These are phyloP conservation scores for Remorina albescens DNA, from an alignment of 2,797 vertebrate species.

Conservation along the genomic window DNA sequence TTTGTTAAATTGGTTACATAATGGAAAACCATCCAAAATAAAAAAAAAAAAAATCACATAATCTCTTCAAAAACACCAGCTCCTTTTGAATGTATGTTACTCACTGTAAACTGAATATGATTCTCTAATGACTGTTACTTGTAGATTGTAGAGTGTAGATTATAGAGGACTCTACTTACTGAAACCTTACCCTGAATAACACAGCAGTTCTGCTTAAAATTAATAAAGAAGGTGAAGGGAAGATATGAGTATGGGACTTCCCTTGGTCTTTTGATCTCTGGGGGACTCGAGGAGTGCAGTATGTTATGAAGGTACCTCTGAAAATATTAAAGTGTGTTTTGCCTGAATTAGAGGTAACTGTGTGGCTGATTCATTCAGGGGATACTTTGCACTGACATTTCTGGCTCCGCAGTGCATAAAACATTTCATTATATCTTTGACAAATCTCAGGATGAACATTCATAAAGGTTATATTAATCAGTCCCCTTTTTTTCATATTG, in stretches of 20 bases:
- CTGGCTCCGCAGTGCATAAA: conserved; percentile 45
- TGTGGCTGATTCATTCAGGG: conserved; percentile 36
- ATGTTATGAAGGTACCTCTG: conserved; percentile 49
- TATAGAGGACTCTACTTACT: too few relatives aligned
- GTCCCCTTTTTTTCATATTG: conserved; percentile 36
- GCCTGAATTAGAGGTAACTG: conserved; percentile 47
- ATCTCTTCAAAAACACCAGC: too few relatives aligned
- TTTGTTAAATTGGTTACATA: background rate
- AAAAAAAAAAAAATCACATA: too few relatives aligned
- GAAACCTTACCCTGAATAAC: conserved; percentile 25
- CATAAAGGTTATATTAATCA: conserved; percentile 62
- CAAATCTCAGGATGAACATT: conserved; percentile 60
- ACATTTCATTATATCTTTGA: conserved; percentile 59
- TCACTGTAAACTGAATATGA: too few relatives aligned
- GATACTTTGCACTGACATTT: conserved; percentile 39
- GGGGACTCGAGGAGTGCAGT: conserved; percentile 28
- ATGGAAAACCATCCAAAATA: background rate
- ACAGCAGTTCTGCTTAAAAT: conserved; percentile 22
- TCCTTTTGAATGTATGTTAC: too few relatives aligned
- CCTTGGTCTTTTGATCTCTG: conserved; percentile 43
- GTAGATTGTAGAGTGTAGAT: too few relatives aligned
- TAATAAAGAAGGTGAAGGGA: conserved; percentile 38
- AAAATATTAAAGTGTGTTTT: conserved; percentile 62
- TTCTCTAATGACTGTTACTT: too few relatives aligned
- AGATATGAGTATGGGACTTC: conserved; percentile 31